phyloP scores from a whole-genome alignment of 2,113 vertebrate genomes.

The Ellobius talpinus region DNA sequence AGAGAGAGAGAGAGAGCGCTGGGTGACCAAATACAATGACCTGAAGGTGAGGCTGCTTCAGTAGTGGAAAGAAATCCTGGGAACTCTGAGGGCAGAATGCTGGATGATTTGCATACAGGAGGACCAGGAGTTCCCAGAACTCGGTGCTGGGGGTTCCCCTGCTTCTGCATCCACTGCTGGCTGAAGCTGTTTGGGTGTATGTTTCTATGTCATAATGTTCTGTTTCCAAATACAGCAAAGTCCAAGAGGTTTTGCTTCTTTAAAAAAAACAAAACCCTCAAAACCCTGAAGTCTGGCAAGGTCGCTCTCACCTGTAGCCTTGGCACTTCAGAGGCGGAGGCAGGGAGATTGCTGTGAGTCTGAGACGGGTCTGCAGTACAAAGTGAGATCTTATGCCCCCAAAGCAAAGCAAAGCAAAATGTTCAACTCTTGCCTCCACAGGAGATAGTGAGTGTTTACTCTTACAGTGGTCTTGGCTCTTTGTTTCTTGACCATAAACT shows the following conservation, averaged over 20 bases:
- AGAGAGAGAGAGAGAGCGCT: neutral
- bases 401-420: neutral
- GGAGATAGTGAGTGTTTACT: slow-evolving; percentile 72
- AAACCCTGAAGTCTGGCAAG: slow-evolving; percentile 44
- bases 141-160: slow-evolving; percentile 1
- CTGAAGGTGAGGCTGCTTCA: neutral
- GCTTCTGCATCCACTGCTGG: neutral
- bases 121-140: slow-evolving; percentile 61
- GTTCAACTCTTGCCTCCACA: slow-evolving; percentile 63
- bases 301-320: neutral
- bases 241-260: slow-evolving; percentile 81
- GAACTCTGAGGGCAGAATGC: neutral
- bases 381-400: neutral
- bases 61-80: neutral
- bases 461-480: slow-evolving; percentile 11
- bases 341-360: neutral
- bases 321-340: neutral
- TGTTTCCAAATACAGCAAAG: slow-evolving; percentile 76
- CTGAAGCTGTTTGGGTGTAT: slow-evolving; percentile 45
- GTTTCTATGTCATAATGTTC: slow-evolving; percentile 58
- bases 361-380: neutral
- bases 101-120: slow-evolving; percentile 42
- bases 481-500: slow-evolving; percentile 68
- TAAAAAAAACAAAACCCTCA: slow-evolving; percentile 62
- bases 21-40: neutral